Percentiles rank a stretch among this genome's conserved stretches.
These are phyloP conservation scores for Rotaria sp. DNA, from an alignment of 2,888 invertebrate genomes.

Conservation along the genomic window DNA sequence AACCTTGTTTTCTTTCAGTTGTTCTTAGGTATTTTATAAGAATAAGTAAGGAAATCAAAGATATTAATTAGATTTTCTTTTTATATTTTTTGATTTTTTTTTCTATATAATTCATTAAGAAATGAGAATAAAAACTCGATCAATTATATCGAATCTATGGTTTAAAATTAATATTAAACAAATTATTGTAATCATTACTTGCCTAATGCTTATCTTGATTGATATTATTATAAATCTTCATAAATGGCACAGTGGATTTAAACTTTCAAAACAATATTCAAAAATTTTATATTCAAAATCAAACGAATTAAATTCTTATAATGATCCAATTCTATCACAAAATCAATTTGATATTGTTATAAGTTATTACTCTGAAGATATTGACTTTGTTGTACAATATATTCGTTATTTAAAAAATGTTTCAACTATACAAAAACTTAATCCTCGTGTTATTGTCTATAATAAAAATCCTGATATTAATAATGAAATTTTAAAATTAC, in stretches of 20 bases:
- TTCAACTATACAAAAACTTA: neutral
- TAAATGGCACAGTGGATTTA: neutral
- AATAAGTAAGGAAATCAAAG: too few species aligned
- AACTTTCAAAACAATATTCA: neutral
- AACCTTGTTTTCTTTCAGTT: too few species aligned
- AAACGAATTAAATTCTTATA: neutral
- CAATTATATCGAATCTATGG: too few species aligned
- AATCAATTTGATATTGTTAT: neutral
- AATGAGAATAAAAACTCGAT: too few species aligned
- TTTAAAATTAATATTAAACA: neutral
- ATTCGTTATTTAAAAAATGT: neutral
- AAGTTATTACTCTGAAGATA: neutral
- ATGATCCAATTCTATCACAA: neutral
- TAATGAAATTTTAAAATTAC: neutral
- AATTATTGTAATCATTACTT: neutral
- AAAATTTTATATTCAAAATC: neutral
- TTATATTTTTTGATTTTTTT: too few species aligned
- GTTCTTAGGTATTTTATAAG: too few species aligned
- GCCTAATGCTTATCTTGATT: neutral
- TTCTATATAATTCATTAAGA: too few species aligned
- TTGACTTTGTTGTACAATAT: neutral
- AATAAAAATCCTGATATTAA: neutral
- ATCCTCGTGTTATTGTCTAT: neutral
- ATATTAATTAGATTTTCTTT: too few species aligned
- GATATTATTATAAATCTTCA: neutral